phyloP scores from a whole-genome alignment of 2,888 invertebrate genomes.

The Unio delphinus region DNA sequence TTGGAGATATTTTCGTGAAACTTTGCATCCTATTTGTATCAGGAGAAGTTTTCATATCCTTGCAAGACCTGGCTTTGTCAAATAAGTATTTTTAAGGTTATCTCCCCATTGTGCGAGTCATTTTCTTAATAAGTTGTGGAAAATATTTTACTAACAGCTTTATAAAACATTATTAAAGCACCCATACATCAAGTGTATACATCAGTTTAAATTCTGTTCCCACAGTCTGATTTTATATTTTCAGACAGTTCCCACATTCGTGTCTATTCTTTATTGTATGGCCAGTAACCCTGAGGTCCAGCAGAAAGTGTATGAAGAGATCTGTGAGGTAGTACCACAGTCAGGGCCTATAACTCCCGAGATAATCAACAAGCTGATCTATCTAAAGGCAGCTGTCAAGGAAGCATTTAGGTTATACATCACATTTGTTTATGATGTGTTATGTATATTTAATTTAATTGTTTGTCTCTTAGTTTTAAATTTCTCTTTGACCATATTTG shows the following conservation, averaged over 20 bases:
- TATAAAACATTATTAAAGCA: no score
- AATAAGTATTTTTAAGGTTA: no score
- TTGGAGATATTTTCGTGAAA: no score
- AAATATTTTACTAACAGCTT: no score
- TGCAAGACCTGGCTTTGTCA: no score
- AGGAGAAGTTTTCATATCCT: no score
- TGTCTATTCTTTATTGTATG: slow-evolving; percentile 80
- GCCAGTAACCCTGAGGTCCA: slow-evolving; percentile 81
- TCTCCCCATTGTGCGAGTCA: no score
- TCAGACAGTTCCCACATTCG: slow-evolving; percentile 60
- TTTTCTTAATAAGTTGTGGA: no score
- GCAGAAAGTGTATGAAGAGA: slow-evolving; percentile 79
- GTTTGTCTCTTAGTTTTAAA: no score
- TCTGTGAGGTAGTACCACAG: slow-evolving; percentile 69
- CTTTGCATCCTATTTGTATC: no score
- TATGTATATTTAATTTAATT: no score
- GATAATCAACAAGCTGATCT: slow-evolving; percentile 78
- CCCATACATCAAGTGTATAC: neutral
- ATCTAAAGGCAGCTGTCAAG: slow-evolving; percentile 85
- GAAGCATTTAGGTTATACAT: slow-evolving; percentile 74
- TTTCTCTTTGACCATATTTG: no score
- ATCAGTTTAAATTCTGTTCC: neutral
- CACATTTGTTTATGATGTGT: slow-evolving; percentile 77
- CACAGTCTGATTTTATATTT: slow-evolving; percentile 10
- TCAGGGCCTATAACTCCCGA: slow-evolving; percentile 73